Base-by-base conservation (phyloP, 2,797 vertebrate species). In the Malacoctenus gilli region DNA sequence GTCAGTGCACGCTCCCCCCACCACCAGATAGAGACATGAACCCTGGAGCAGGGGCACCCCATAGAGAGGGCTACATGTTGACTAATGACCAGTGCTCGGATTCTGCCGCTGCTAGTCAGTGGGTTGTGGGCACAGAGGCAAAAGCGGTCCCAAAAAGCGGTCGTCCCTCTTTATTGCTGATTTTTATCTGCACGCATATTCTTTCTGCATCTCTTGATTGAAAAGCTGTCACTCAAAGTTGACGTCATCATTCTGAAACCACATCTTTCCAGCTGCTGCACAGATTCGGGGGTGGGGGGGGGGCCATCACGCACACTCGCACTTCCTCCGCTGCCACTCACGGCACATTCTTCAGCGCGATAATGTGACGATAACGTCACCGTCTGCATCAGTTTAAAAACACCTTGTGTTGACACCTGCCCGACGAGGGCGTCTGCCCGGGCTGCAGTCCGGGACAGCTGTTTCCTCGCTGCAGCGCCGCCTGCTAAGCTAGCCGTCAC, bases 31-130 rank as follows among this genome's bases (percentile, higher is more conserved):
- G 47, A 72, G 65, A 84, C 28, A 31, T 56, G 31, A 47, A 49
- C 51, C 67, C 50, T 43, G 59, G 68, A 49, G 36, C 46, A 64
- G 61, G 31, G 41, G 49, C 53, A 13, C 61, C 55, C 37, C 21
- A 34, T 11, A 16, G 73, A 55, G 62, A 51, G 41, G 19, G 37
- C 40, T 53, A 41, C 31, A 70, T 68, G 52, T 70, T 79, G 75
- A 83, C 75, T 65, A 72, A 83, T 70, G 78, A 68, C 48, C 58
- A 69, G 46, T 30, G 31, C 47, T 43, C 34, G 36, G 69, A 59
- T 60, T 34, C 54, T 41, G 63, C 57, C 52, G 47, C 43, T 62
- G 6, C 25, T 28, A 9, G 5, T 28, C 25, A 28, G 25, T n/a
- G n/a, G 38, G 20, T 15, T 63, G 34, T 50, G 23, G 56, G 28